Conservation (phyloP, 2,888 invertebrate species). For the Dermolepida albohirtum region DNA sequence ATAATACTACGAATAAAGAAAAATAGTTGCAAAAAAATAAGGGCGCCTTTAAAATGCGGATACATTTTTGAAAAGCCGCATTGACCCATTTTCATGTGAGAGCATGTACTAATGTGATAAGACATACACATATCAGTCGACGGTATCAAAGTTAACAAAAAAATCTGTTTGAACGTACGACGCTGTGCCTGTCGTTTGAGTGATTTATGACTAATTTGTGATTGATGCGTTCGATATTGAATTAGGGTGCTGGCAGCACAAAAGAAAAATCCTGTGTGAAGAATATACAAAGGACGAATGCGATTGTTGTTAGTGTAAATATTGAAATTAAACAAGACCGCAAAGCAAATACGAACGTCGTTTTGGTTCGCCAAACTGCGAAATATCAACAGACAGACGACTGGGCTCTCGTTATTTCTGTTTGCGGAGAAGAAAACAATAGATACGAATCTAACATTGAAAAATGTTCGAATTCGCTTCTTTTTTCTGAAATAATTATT, state of each 20-base stretch:
- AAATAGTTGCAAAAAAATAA: no score
- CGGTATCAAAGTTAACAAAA: constrained; percentile 8
- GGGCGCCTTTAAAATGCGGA: no score
- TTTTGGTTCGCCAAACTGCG: not conserved
- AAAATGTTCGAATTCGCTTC: no score
- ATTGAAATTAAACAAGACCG: constrained; percentile 28
- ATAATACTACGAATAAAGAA: no score
- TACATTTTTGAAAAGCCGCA: no score
- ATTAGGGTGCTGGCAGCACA: constrained; percentile 24
- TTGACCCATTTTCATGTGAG: constrained; percentile 4
- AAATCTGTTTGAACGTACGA: constrained; percentile 27
- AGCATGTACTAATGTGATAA: constrained; percentile 13
- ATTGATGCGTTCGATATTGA: constrained; percentile 37
- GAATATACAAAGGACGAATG: constrained; percentile 33
- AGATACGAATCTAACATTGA: no score
- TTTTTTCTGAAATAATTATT: no score
- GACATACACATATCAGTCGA: constrained; percentile 1
- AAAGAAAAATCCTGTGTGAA: constrained; percentile 33
- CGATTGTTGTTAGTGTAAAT: constrained; percentile 19
- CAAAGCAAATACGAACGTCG: constrained; percentile 14
- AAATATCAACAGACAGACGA: constrained; percentile 2
- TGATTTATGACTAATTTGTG: constrained; percentile 39
- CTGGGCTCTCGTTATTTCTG: not conserved
- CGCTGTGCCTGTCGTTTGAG: constrained; percentile 13
- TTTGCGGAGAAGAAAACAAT: not conserved